These are phyloP conservation scores for Cranoglanis bouderius DNA, from an alignment of 2,113 vertebrate genomes.

Conservation along the genomic window DNA sequence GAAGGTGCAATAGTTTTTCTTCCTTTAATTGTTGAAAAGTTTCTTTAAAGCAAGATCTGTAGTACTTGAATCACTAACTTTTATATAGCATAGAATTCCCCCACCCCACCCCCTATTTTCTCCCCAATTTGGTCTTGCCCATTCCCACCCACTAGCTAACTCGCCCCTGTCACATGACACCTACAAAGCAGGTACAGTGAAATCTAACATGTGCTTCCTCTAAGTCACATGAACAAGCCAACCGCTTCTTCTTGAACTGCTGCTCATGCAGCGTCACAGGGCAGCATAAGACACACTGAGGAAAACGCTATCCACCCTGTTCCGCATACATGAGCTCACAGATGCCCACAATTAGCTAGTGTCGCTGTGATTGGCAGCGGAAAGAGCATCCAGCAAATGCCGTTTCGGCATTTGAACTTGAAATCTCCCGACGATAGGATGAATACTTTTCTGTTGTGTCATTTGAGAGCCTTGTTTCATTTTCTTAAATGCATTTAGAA, in stretches of 20 bases:
- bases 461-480: not conserved
- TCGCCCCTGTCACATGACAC: not conserved
- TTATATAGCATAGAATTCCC: not conserved
- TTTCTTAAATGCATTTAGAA: not conserved
- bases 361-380: not conserved
- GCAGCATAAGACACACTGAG: not conserved
- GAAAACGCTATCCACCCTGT: not conserved
- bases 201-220: not conserved
- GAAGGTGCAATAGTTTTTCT: conserved; percentile 72
- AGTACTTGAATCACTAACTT: not conserved
- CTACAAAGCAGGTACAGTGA: not conserved
- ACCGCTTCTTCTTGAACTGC: not conserved
- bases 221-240: not conserved
- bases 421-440: not conserved
- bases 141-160: not conserved
- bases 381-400: too few species aligned
- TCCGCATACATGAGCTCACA: not conserved
- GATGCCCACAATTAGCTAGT: not conserved
- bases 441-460: not conserved
- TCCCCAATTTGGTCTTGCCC: not conserved
- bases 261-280: not conserved
- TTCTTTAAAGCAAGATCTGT: not conserved
- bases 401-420: too few species aligned
- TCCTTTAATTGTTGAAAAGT: not conserved
- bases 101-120: not conserved